phyloP scores from a whole-genome alignment of 2,888 invertebrate genomes.

The Hirtodrosophila alboralis region DNA sequence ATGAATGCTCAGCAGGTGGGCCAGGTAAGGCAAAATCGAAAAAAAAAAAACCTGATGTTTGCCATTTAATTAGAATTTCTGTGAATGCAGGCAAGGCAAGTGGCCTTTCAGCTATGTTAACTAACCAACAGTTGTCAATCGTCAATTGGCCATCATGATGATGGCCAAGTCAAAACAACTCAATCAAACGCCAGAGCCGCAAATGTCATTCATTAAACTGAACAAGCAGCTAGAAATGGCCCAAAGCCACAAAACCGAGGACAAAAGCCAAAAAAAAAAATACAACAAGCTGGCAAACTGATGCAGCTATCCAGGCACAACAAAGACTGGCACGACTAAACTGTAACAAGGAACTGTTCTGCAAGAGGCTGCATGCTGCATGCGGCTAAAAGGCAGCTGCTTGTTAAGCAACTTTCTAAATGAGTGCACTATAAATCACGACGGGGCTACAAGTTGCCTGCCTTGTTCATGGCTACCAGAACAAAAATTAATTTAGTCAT shows the following conservation, averaged over 20 bases:
- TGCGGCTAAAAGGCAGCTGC: conserved; percentile 54
- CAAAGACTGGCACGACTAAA: conserved; percentile 65
- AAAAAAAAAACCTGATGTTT: conserved; percentile 15
- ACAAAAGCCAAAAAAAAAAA: conserved; percentile 42
- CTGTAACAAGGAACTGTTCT: conserved; percentile 78
- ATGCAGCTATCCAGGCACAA: conserved; percentile 27
- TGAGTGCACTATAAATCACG: conserved; percentile 81
- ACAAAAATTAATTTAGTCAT: conserved; percentile 78
- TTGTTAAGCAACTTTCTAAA: conserved; percentile 77
- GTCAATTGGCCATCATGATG: conserved; percentile 65
- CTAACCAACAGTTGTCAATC: conserved; percentile 55
- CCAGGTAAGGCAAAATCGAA: conserved; percentile 13
- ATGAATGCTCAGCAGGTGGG: conserved; percentile 34
- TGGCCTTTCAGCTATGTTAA: conserved; percentile 50
- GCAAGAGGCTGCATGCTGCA: conserved; percentile 12
- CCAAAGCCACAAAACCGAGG: conserved; percentile 41
- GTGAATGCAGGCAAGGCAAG: conserved; percentile 16
- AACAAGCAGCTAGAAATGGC: conserved; percentile 62
- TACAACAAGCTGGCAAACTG: conserved; percentile 36
- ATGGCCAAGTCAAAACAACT: conserved; percentile 74
- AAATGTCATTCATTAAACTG: conserved; percentile 74
- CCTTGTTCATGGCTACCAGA: conserved; percentile 74
- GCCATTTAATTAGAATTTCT: conserved; percentile 40
- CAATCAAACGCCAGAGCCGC: conserved; percentile 66
- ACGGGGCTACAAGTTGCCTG: conserved; percentile 70